Evolutionary conservation across 64 coral and sea anemone genomes (phyloP).

Genomic region (Orbicella faveolata): DNA sequence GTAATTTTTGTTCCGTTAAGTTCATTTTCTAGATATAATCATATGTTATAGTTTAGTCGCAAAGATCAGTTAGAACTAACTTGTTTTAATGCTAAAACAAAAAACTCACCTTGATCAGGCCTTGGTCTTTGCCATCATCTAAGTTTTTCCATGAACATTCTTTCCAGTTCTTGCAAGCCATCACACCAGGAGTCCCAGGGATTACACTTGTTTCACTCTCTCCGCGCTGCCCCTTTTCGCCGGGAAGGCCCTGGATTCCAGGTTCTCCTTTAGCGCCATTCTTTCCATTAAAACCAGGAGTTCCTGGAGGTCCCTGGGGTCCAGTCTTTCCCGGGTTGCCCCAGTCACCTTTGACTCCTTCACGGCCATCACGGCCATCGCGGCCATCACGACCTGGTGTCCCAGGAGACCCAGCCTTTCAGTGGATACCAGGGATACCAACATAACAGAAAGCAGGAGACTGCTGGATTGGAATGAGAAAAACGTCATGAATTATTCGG

Average conservation of each 20-base stretch:
- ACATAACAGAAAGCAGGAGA: not conserved
- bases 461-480: not conserved
- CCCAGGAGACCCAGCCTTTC: not conserved
- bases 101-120: not conserved
- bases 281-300: not conserved
- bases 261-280: not conserved
- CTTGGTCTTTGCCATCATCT: no score
- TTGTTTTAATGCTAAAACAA: no score
- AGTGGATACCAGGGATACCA: not conserved
- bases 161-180: no score
- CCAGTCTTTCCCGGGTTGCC: not conserved
- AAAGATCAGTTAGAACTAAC: no score
- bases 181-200: no score
- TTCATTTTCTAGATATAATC: no score
- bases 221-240: no score
- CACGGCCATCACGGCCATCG: not conserved
- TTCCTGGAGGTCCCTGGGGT: not conserved
- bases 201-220: no score
- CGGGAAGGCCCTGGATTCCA: no score
- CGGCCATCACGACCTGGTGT: not conserved
- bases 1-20: no score
- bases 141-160: no score
- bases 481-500: not conserved
- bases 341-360: not conserved
- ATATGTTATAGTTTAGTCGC: no score